Evolutionary conservation across 2,113 vertebrate species (phyloP), one percentile per base, ranked within the genome.

Genomic region (Terrapene triunguis): DNA sequence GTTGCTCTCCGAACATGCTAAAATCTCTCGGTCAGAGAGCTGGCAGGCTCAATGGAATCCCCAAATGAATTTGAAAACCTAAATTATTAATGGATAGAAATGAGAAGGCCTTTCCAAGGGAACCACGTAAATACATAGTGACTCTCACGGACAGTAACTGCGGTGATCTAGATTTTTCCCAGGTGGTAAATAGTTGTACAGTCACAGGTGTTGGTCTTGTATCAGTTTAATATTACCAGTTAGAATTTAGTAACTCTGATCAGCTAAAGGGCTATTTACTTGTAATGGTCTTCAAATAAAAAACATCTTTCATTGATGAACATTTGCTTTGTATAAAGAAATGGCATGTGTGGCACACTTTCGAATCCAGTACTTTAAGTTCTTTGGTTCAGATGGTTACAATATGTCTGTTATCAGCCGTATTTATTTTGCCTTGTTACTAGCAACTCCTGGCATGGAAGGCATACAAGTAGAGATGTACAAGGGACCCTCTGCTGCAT

Each of bases 51-150:
- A 93, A 89, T 81, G 29, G 74, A 87, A 19, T 80, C 83, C 83
- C 80, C 90, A 59, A 78, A 85, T 44, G 54, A 79, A 80, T 94
- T 91, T 84, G 76, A 92, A 84, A 96, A 90, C 65, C 22, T 79
- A 44, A 90, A 69, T 93, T 96, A 53, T 59, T 92, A 96, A 80
- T 24, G 76, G 27, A 69, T 59, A 84, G 82, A 44, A 1, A 0
- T 13, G 54, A 94, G 92, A 69, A 94, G 89, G 92, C 89, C 92
- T 97, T 94, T 97, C 88, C 80, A 82, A 92, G 81, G 89, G 92
- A 91, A 95, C 83, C 65, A 88, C 79, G 47, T 84, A 94, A 96
- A 87, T 89, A 59, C 21, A 3, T 3, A 16, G 82, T 96, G 89
- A 94, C 93, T 69, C 84, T 94, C 92, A 76, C 59, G 87, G 92